These are phyloP conservation scores for Cyanoliseus patagonus DNA, from an alignment of 2,113 vertebrate genomes.

Conservation along the genomic window DNA sequence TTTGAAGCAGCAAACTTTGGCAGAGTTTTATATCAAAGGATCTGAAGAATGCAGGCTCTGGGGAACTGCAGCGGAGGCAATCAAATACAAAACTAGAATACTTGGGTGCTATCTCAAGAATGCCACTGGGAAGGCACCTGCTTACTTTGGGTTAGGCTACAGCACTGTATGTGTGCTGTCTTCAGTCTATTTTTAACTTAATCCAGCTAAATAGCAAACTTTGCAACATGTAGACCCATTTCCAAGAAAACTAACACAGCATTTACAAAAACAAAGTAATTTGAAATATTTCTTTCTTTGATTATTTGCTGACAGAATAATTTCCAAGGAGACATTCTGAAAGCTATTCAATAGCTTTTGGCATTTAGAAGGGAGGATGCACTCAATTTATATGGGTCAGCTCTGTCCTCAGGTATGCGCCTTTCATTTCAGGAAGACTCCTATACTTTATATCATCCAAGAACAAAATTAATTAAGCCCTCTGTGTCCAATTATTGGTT, in stretches of 20 bases:
- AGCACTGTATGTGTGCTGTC: rapidly evolving
- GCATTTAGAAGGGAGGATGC: not conserved
- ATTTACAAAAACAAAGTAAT: constrained; percentile 15
- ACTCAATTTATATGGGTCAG: not conserved
- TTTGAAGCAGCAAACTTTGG: not conserved
- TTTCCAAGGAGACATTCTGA: constrained; percentile 1
- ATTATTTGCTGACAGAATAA: constrained; percentile 19
- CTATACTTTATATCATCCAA: not conserved
- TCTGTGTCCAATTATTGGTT: not conserved
- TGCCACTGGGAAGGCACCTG: not conserved
- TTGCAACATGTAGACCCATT: not conserved
- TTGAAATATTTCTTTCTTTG: not conserved
- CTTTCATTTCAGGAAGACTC: not conserved
- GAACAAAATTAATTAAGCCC: constrained; percentile 1
- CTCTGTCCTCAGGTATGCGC: not conserved
- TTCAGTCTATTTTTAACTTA: not conserved
- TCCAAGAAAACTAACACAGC: not conserved
- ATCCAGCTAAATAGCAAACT: not conserved
- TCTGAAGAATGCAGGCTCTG: not conserved
- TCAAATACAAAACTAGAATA: not conserved
- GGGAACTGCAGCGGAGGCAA: not conserved
- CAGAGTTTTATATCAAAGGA: not conserved
- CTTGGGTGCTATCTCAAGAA: not conserved
- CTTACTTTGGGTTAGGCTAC: not conserved
- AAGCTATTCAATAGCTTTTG: not conserved